Conservation (phyloP, 2,797 vertebrate species). For the Chelon auratus region DNA sequence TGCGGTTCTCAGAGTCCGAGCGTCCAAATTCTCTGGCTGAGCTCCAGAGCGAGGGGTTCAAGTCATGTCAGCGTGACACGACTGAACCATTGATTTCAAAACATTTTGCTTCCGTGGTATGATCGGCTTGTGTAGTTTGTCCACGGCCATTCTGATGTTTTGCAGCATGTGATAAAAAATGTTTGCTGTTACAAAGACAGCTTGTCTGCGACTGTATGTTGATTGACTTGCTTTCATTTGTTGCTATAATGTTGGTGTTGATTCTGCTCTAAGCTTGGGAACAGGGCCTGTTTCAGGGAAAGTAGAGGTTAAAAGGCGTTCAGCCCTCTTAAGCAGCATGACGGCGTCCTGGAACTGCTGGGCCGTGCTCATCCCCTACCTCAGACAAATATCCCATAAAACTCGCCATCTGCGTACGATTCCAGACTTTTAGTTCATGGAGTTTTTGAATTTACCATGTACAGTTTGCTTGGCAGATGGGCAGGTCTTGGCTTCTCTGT, state of each 20-base stretch:
- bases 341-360: constrained; percentile 58
- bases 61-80: constrained; percentile 72
- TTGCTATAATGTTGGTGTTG: constrained; percentile 17
- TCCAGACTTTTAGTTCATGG: constrained; percentile 31
- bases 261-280: constrained; percentile 47
- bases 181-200: constrained; percentile 33
- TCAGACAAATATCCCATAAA: constrained; percentile 64
- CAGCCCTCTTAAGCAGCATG: constrained; percentile 54
- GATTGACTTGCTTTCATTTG: constrained; percentile 30
- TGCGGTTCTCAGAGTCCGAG: constrained; percentile 52
- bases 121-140: constrained; percentile 45
- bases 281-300: constrained; percentile 56
- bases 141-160: constrained; percentile 30
- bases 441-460: constrained; percentile 33
- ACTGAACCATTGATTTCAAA: constrained; percentile 56
- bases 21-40: constrained; percentile 57
- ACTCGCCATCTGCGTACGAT: constrained; percentile 63
- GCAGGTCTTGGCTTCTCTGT: background rate
- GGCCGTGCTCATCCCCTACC: constrained; percentile 50
- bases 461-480: constrained; percentile 6
- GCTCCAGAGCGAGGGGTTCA: constrained; percentile 50
- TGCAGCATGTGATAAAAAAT: constrained; percentile 12
- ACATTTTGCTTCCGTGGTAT: constrained; percentile 60
- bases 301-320: constrained; percentile 71
- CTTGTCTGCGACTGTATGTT: constrained; percentile 9